Evolutionary conservation across 1,140 invertebrate genomes (phyloP).

Genomic region (Anagrus nilaparvatae): DNA sequence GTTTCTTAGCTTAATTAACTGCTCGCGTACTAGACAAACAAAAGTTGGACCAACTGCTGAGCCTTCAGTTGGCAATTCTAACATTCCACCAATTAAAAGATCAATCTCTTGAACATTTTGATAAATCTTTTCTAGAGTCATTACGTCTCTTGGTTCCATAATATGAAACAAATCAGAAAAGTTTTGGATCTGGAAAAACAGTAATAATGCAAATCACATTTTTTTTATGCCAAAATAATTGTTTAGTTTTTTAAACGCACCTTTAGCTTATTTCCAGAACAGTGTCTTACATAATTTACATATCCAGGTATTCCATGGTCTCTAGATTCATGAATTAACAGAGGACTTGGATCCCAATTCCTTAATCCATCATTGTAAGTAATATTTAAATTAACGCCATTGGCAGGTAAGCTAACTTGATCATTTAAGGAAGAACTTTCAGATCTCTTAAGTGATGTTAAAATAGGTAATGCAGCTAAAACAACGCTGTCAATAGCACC

Average conservation of each 20-base stretch:
- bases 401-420: slow-evolving; percentile 31
- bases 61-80: slow-evolving; percentile 71
- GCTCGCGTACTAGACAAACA: slow-evolving; percentile 69
- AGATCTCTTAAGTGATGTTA: slow-evolving; percentile 56
- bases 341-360: slow-evolving; percentile 29
- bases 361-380: slow-evolving; percentile 21
- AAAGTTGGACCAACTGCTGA: slow-evolving; percentile 79
- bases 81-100: slow-evolving; percentile 70
- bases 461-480: slow-evolving; percentile 61
- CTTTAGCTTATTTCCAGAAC: slow-evolving; percentile 46
- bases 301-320: slow-evolving; percentile 91
- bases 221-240: background rate
- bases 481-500: slow-evolving; percentile 68
- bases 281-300: slow-evolving; percentile 60
- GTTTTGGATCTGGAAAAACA: slow-evolving; percentile 32
- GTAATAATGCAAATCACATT: background rate
- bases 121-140: slow-evolving; percentile 55
- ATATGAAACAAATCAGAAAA: slow-evolving; percentile 57
- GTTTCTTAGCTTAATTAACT: slow-evolving; percentile 68
- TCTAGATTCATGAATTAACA: slow-evolving; percentile 58
- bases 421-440: slow-evolving; percentile 29
- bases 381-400: slow-evolving; percentile 29
- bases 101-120: slow-evolving; percentile 72
- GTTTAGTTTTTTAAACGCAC: slow-evolving; percentile 20
- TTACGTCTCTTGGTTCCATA: slow-evolving; percentile 46